Conservation (phyloP, 2,888 invertebrate genomes). For the Prosapia bicincta region DNA sequence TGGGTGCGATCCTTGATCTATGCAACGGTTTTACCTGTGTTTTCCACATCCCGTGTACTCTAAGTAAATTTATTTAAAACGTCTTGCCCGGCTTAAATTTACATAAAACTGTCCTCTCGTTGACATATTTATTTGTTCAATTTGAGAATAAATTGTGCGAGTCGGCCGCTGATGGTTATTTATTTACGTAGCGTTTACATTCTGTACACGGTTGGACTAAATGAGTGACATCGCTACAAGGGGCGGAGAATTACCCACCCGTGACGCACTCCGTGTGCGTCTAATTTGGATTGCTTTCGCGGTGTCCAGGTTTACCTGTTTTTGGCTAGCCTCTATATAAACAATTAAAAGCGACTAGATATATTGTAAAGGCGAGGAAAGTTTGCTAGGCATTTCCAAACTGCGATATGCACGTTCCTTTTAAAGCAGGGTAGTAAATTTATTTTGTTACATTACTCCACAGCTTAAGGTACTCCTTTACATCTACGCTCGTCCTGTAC, state of each 20-base stretch:
- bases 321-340: too few relatives aligned
- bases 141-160: background rate
- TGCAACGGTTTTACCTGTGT: background rate
- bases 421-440: too few relatives aligned
- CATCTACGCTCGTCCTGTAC: too few relatives aligned
- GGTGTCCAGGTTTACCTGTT: too few relatives aligned
- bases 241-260: background rate
- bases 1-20: background rate
- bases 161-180: background rate
- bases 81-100: background rate
- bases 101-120: background rate
- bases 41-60: background rate
- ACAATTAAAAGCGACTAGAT: too few relatives aligned
- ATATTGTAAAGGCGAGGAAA: too few relatives aligned
- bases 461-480: too few relatives aligned
- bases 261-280: background rate
- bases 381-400: too few relatives aligned
- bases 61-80: background rate
- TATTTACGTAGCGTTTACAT: background rate
- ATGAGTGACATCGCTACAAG: background rate
- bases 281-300: too few relatives aligned
- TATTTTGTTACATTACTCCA: too few relatives aligned
- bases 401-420: too few relatives aligned
- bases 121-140: background rate
- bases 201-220: background rate